Percentiles rank a stretch among this genome's conserved stretches.
These are phyloP conservation scores for Leptopilina myrica DNA, from an alignment of 2,888 invertebrate genomes.

Conservation along the genomic window DNA sequence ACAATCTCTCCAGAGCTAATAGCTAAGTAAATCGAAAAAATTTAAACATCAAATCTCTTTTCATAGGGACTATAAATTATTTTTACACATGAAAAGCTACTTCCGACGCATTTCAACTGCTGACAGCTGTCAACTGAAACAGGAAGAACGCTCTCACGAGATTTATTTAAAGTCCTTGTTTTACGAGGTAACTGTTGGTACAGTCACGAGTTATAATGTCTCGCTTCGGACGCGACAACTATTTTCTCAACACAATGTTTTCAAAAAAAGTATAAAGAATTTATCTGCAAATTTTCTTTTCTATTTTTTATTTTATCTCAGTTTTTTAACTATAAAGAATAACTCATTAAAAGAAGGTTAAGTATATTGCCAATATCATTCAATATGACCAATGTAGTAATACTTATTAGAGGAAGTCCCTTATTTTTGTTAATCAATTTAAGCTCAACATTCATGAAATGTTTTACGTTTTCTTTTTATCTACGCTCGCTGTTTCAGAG, in stretches of 20 bases:
- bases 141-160: constrained; percentile 54
- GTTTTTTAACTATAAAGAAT: not conserved
- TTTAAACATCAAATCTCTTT: constrained; percentile 33
- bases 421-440: not conserved
- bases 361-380: too few species aligned
- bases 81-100: constrained; percentile 55
- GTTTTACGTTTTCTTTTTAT: not conserved
- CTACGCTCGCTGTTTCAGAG: not conserved
- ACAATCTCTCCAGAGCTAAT: not conserved
- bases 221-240: not conserved
- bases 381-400: too few species aligned
- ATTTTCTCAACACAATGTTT: not conserved
- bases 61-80: constrained; percentile 53
- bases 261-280: not conserved
- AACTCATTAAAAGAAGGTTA: not conserved
- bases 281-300: not conserved
- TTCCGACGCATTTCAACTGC: constrained; percentile 55
- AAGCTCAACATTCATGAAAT: not conserved
- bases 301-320: not conserved
- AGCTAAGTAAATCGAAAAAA: constrained; percentile 4
- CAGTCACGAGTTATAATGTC: constrained; percentile 12
- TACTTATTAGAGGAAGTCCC: too few species aligned
- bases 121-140: constrained; percentile 56
- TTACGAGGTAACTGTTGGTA: constrained; percentile 30
- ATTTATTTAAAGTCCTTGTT: constrained; percentile 53